Percentiles rank a stretch among this genome's conserved stretches.
These are phyloP conservation scores for Bombus huntii DNA, from an alignment of 1,140 invertebrate species.

Conservation along the genomic window DNA sequence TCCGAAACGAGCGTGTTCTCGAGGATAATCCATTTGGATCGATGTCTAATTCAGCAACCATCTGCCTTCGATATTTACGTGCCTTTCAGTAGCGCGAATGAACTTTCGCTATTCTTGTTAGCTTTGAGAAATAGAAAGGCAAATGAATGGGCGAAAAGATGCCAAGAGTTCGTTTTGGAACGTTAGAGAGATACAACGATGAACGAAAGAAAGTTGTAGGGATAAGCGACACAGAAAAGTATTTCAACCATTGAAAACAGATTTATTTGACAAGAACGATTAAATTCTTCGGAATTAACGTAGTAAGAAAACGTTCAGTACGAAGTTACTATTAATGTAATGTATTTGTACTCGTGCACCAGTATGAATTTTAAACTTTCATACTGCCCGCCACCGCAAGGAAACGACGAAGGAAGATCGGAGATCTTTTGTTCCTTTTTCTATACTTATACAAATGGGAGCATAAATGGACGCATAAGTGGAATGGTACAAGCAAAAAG, in stretches of 20 bases:
- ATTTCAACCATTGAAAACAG: no score
- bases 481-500: no score
- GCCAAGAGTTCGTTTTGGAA: background rate
- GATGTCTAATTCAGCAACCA: conserved; percentile 21
- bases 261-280: no score
- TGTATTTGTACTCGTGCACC: no score
- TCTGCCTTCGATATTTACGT: background rate
- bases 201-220: background rate
- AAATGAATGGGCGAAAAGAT: background rate
- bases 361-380: no score
- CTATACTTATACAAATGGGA: background rate
- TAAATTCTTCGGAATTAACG: no score
- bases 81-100: background rate
- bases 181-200: background rate
- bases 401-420: no score
- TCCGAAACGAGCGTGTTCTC: background rate
- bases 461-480: no score
- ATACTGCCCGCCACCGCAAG: no score
- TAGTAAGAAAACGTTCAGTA: no score
- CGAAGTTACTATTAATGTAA: no score
- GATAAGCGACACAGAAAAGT: no score
- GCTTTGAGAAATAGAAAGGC: background rate
- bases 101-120: background rate
- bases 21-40: conserved; percentile 21
- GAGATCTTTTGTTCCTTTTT: background rate